phyloP scores from a whole-genome alignment of 1,140 invertebrate species.

The Plectrocnemia conspersa region DNA sequence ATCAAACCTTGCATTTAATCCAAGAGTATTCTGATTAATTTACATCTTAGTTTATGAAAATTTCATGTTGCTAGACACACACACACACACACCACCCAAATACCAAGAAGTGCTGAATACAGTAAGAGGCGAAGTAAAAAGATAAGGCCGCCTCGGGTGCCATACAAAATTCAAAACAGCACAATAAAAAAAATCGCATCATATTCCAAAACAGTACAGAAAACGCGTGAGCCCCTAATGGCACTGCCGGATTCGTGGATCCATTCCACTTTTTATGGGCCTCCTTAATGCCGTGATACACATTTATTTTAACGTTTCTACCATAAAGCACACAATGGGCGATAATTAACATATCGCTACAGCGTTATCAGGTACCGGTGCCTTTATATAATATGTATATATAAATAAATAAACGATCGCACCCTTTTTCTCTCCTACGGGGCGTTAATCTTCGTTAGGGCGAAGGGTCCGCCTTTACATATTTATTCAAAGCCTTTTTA shows the following conservation, averaged over 20 bases:
- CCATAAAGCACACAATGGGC: constrained; percentile 9
- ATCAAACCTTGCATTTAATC: too few relatives aligned
- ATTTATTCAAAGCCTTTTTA: neutral
- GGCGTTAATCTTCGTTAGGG: constrained; percentile 3
- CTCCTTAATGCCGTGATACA: constrained; percentile 2
- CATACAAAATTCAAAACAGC: constrained; percentile 5
- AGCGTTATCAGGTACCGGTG: neutral
- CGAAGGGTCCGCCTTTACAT: too few relatives aligned
- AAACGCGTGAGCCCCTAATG: constrained; percentile 3
- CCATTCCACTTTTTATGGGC: constrained; percentile 2
- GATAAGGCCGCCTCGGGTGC: too few relatives aligned
- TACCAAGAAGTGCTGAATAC: too few relatives aligned
- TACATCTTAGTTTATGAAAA: too few relatives aligned
- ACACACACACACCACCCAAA: too few relatives aligned
- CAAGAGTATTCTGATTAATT: too few relatives aligned
- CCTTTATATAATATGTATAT: too few relatives aligned
- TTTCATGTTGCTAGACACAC: too few relatives aligned
- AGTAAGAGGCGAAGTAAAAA: too few relatives aligned
- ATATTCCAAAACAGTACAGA: constrained; percentile 2
- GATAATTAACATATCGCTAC: constrained; percentile 10
- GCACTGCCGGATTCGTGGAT: constrained; percentile 1
- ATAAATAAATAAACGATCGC: constrained; percentile 9
- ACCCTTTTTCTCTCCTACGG: neutral
- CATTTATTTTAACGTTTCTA: constrained; percentile 8
- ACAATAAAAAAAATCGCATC: neutral